Evolutionary conservation across 2,797 vertebrate species (phyloP), one percentile per base, ranked within the genome.

Genomic region (Lutjanus campechanus): DNA sequence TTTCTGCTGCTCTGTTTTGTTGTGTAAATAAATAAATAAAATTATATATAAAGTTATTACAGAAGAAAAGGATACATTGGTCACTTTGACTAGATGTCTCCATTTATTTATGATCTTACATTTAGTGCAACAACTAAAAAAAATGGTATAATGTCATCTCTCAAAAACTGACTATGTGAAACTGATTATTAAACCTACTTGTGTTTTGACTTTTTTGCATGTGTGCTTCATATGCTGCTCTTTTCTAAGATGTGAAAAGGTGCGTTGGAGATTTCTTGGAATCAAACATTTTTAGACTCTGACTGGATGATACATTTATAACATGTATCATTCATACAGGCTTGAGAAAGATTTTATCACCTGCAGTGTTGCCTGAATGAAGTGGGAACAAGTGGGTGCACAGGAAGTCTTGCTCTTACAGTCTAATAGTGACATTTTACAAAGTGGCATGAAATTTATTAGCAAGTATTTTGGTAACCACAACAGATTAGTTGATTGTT

Each of bases 371-470:
- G 17, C 43, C 16, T 73, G 17, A 67, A 65, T 58, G 17, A 59
- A 40, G 8, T 20, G 22, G 11, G 55, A 20, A 46, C 13, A 29
- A 44, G 10, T 11, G 0, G 0, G 1, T 70, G 16, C 20, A 76
- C 65, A 85, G 70, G 82, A 90, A 85, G 68, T 73, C 16, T 69
- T 47, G 58, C 19, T 76, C 44, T 63, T 13, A 53, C 4, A 25
- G 12, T 76, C 44, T 63, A 11, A 53, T 7, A 25, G 12, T 53
- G 47, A 41, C 2, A 2, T 15, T 22, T 47, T 17, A 16, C 16
- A 62, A 67, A 29, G 43, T 65, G 16, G n/a, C 41, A 19, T 55
- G 7, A 46, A 56, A 61, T 54, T 50, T 20, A 11, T 17, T 20
- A 9, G 20, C 11, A 4, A 58, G n/a, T 59, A 51, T 16, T 80